These are phyloP conservation scores for Cyanoramphus novaezelandiae DNA, from an alignment of 2,113 vertebrate species.

Conservation along the genomic window DNA sequence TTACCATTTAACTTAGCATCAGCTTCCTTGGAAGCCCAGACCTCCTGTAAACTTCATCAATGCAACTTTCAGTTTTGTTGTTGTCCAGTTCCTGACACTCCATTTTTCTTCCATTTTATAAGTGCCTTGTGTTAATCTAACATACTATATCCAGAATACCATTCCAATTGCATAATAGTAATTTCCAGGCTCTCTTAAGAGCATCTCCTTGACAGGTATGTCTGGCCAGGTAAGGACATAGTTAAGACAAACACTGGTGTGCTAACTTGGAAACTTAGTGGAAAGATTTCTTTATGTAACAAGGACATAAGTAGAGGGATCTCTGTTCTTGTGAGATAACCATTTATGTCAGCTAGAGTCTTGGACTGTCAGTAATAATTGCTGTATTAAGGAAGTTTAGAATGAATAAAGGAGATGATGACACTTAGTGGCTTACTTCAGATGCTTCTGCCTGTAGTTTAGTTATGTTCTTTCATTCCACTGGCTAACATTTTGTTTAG, in stretches of 20 bases:
- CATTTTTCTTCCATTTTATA: not conserved
- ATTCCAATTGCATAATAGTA: accelerated
- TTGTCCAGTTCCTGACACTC: not conserved
- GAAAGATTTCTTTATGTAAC: not conserved
- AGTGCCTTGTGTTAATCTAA: not conserved
- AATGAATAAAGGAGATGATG: not conserved
- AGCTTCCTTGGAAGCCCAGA: not conserved
- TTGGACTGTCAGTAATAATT: not conserved
- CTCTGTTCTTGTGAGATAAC: not conserved
- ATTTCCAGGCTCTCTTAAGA: not conserved
- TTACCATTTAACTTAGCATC: not conserved
- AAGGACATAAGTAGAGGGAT: accelerated
- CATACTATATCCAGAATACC: not conserved
- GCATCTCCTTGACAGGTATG: not conserved
- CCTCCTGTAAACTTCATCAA: not conserved
- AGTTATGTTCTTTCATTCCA: not conserved
- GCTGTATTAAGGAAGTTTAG: not conserved
- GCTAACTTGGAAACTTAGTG: not conserved
- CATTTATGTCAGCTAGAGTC: not conserved
- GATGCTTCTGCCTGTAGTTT: not conserved
- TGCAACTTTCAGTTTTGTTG: not conserved
- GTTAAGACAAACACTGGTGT: not conserved
- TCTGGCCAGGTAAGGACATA: not conserved
- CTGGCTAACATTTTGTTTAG: not conserved
- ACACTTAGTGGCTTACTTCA: not conserved